These are phyloP conservation scores for Eulithis prunata DNA, from an alignment of 2,888 invertebrate species.

Conservation along the genomic window DNA sequence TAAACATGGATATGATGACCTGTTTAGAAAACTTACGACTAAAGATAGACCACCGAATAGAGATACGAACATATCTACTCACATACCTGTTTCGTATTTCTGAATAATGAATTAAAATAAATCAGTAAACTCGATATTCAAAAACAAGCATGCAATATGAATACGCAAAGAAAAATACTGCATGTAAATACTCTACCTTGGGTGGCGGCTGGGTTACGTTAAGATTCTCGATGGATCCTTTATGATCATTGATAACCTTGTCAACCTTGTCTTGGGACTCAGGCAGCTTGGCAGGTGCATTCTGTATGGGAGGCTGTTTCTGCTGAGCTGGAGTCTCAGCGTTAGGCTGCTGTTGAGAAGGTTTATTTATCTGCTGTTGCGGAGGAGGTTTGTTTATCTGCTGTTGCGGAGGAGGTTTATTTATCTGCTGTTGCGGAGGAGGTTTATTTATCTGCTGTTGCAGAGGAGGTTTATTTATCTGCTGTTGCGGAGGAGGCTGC, in stretches of 20 bases:
- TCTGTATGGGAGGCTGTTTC: constrained; percentile 40
- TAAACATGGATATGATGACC: too few species aligned
- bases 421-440: constrained; percentile 39
- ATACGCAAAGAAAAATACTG: too few species aligned
- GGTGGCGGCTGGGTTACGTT: constrained; percentile 48
- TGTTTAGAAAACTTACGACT: too few species aligned
- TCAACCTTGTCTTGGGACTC: constrained; percentile 63
- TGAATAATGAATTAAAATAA: too few species aligned
- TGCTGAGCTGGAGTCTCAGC: constrained; percentile 41
- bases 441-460: constrained; percentile 43
- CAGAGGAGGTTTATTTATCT: constrained; percentile 39
- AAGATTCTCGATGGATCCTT: constrained; percentile 57
- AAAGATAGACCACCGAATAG: too few species aligned
- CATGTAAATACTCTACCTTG: constrained; percentile 38
- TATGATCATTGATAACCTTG: constrained; percentile 53
- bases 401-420: constrained; percentile 41
- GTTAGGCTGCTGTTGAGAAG: constrained; percentile 44
- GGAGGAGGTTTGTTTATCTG: constrained; percentile 42
- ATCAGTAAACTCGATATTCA: too few species aligned
- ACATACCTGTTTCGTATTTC: too few species aligned
- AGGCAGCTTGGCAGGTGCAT: constrained; percentile 49
- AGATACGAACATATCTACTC: too few species aligned
- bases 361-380: constrained; percentile 43
- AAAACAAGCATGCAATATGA: too few species aligned
- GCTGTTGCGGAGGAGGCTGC: constrained; percentile 44